Base-by-base conservation (phyloP, 2,797 vertebrate genomes). In the Poecilia gillii region DNA sequence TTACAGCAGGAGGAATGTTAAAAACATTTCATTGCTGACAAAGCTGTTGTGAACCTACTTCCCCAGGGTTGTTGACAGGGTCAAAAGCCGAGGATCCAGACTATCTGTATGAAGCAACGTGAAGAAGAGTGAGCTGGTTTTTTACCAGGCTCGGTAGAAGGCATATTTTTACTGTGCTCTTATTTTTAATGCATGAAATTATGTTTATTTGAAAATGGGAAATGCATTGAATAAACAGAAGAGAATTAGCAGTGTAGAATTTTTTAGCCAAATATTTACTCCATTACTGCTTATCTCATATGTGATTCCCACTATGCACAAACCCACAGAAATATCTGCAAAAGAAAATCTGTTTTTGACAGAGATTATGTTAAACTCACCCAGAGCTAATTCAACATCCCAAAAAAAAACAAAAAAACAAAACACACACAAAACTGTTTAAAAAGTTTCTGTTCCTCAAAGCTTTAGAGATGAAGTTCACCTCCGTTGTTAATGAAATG, bases 391-490 rank as follows among this genome's bases (percentile, higher is more conserved):
- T 28, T 47, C 43, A 39, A 11, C 25, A 77, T 70, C 28, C 74
- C 23, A 20, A 51, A 51, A 51, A 51, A 25, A 16, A 64, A 31
- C 5, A 45, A 25, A 25, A 62, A 28, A 28, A 25, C 20, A 64
- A 31, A 14, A 45, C 25, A 12, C 57, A 12, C 18, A 77, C 25
- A 36, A 12, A 47, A 33, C 0, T 57, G 18, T 73, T 73, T 39
- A 71, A 51, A 76, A 89, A 73, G 79, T 82, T 85, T 75, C 4
- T 41, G 11, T 51, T 28, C 43, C 64, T 59, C 23, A 16, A 76
- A 87, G 88, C 85, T 81, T 89, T 49, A 81, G 39, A 83, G 85
- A 66, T 85, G 86, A 80, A 81, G 43, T 82, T 84, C 73, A 41
- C 80, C 66, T 59, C 45, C 0, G 18, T 76, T 77, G 39, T 3